Evolutionary conservation across 2,888 invertebrate species (phyloP).

Genomic region (Diloba caeruleocephala): DNA sequence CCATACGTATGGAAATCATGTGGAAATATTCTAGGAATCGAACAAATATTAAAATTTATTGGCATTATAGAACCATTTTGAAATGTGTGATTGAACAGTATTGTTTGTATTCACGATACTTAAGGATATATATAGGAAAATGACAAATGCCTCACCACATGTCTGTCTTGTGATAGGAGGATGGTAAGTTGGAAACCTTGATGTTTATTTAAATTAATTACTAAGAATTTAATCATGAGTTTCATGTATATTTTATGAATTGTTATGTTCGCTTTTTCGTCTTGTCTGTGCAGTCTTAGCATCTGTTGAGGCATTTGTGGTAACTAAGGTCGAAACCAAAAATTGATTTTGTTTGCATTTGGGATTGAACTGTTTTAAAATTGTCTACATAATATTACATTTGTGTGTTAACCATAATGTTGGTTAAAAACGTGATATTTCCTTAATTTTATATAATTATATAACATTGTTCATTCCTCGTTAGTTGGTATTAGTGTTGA

Average conservation of each 20-base stretch:
- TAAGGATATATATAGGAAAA: not conserved
- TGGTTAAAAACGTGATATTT: constrained; percentile 73
- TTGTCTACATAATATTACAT: constrained; percentile 3
- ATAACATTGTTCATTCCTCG: constrained; percentile 65
- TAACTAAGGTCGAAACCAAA: constrained; percentile 6
- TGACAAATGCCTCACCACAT: constrained; percentile 25
- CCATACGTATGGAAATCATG: constrained; percentile 30
- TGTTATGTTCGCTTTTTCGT: constrained; percentile 15
- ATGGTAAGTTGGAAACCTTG: no score
- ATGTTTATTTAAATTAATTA: no score
- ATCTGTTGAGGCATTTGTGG: constrained; percentile 33
- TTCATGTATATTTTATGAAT: constrained; percentile 19
- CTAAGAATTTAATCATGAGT: no score
- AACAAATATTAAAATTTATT: no score
- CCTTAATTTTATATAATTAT: constrained; percentile 60
- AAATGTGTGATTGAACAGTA: constrained; percentile 12
- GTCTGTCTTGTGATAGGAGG: no score
- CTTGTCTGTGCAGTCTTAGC: not conserved
- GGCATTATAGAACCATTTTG: no score
- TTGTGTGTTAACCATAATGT: constrained; percentile 61
- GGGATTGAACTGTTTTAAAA: constrained; percentile 23
- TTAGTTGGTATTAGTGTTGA: constrained; percentile 41
- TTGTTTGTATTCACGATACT: constrained; percentile 6
- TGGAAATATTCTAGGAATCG: constrained; percentile 15
- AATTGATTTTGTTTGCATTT: constrained; percentile 13